Evolutionary conservation across 1,140 invertebrate genomes (phyloP), one percentile per base, ranked within the genome.

Genomic region (Mesaphorura yosii): DNA sequence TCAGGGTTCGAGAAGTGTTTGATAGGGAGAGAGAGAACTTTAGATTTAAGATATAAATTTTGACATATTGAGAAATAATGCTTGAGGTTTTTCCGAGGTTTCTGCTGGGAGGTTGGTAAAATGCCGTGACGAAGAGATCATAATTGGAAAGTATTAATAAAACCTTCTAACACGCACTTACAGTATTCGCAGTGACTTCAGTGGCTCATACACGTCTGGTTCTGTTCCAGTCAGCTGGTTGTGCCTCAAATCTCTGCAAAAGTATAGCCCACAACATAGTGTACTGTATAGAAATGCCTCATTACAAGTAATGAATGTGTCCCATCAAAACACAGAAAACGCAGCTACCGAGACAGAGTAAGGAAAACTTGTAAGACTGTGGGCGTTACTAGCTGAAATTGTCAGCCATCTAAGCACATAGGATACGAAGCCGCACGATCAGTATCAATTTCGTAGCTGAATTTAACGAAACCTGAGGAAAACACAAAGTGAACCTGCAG

Each of bases 181-280:
- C 71, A 73, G 60, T 15, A 65, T 59, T 60, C 64, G 63, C 48
- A 73, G 56, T 23, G 51, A 67, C 12, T 48, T 42, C 19, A 73
- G 57, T 7, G 60, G 39, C 2, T 51, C 49, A 51, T 72, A 70
- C 12, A 68, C 63, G 3, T 55, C 29, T 1, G 64, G 55, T 10
- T 64, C 57, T 22, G 69, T 65, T 46, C 60, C 63, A 7, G 51
- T 59, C 23, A 73, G 64, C 34, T 60, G 58, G 65, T 73, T 73
- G 47, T 66, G 64, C 0, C 70, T 66, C 28, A 73, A 59, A 57
- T 73, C 71, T 37, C 71, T 73, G 51, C 42, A 50, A 45, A 31
- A 45, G n/a, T n/a, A n/a, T n/a, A n/a, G n/a, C n/a, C n/a, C n/a
- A n/a, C n/a, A n/a, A n/a, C n/a, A n/a, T n/a, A n/a, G n/a, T n/a